Percentiles rank a stretch among this genome's conserved stretches.
Evolutionary conservation across 2,797 vertebrate species (phyloP).

Genomic region (Decapterus maruadsi): DNA sequence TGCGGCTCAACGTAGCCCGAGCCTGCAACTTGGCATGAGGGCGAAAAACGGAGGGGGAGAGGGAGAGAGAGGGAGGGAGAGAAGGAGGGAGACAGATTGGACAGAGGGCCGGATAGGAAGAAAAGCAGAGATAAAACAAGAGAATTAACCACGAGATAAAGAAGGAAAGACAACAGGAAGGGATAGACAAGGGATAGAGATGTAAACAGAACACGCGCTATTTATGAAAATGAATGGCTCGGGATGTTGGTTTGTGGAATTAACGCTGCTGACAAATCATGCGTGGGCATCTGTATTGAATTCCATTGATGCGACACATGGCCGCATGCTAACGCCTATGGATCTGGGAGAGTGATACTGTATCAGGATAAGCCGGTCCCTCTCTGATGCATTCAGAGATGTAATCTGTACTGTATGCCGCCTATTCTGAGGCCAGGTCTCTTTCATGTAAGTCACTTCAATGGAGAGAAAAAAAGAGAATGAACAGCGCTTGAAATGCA

Average conservation of each 20-base stretch:
- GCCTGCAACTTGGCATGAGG: conserved; percentile 67
- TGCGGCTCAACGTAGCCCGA: conserved; percentile 61
- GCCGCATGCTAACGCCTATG: conserved; percentile 39
- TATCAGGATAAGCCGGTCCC: conserved; percentile 66
- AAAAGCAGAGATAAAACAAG: conserved; percentile 60
- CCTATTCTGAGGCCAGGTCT: conserved; percentile 47
- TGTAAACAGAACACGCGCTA: conserved; percentile 55
- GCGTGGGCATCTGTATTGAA: conserved; percentile 66
- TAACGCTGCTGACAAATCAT: conserved; percentile 64
- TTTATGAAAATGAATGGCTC: conserved; percentile 72
- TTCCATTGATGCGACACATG: conserved; percentile 62
- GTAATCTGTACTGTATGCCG: conserved; percentile 61
- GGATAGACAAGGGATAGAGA: conserved; percentile 56
- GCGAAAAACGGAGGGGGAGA: conserved; percentile 17
- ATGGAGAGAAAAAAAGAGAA: conserved; percentile 23
- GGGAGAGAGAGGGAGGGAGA: background rate
- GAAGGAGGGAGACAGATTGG: conserved; percentile 7
- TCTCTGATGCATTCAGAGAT: conserved; percentile 63
- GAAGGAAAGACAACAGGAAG: conserved; percentile 32
- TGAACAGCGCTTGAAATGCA: conserved; percentile 20
- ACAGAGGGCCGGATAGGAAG: conserved; percentile 29
- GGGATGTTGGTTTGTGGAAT: conserved; percentile 70
- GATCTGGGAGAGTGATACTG: conserved; percentile 58
- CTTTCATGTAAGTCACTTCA: conserved; percentile 33
- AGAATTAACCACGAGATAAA: conserved; percentile 68